Evolutionary conservation across 2,797 vertebrate genomes (phyloP).

Genomic region (Acanthurus leucopareius): DNA sequence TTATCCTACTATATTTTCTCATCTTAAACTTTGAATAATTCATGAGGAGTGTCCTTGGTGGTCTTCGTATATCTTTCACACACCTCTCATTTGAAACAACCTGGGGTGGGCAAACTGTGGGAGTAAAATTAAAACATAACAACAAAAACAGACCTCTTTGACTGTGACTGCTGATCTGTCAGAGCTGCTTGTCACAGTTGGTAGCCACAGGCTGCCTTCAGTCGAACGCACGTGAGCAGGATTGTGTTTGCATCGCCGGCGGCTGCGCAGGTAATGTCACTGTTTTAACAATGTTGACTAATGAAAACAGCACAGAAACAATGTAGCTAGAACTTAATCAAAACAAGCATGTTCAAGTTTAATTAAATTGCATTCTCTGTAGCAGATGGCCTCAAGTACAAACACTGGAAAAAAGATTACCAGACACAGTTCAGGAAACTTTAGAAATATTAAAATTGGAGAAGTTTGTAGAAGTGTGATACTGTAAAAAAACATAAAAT

Average conservation of each 20-base stretch:
- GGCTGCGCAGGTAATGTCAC: conserved; percentile 63
- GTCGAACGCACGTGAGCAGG: conserved; percentile 31
- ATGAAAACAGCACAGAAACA: conserved; percentile 62
- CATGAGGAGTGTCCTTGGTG: conserved; percentile 53
- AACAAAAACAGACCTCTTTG: conserved; percentile 36
- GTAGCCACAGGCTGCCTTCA: conserved; percentile 52
- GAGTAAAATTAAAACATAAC: conserved; percentile 45
- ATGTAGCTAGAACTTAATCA: conserved; percentile 64
- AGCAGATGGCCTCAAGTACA: conserved; percentile 68
- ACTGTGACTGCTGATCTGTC: conserved; percentile 55
- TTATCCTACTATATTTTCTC: conserved; percentile 56
- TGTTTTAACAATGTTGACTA: conserved; percentile 64
- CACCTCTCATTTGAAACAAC: conserved; percentile 45
- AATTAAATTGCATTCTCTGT: conserved; percentile 66
- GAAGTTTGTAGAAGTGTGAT: conserved; percentile 53
- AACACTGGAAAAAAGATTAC: conserved; percentile 64
- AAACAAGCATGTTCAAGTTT: conserved; percentile 64
- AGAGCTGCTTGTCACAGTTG: conserved; percentile 54
- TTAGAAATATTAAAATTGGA: conserved; percentile 40
- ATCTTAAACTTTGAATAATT: conserved; percentile 69
- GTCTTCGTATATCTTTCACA: conserved; percentile 44
- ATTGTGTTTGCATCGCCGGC: conserved; percentile 50
- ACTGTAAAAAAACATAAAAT: conserved; percentile 8
- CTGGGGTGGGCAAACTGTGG: conserved; percentile 25
- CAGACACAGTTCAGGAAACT: conserved; percentile 43